phyloP scores from a whole-genome alignment of 2,888 invertebrate species.

The Noctua fimbriata region DNA sequence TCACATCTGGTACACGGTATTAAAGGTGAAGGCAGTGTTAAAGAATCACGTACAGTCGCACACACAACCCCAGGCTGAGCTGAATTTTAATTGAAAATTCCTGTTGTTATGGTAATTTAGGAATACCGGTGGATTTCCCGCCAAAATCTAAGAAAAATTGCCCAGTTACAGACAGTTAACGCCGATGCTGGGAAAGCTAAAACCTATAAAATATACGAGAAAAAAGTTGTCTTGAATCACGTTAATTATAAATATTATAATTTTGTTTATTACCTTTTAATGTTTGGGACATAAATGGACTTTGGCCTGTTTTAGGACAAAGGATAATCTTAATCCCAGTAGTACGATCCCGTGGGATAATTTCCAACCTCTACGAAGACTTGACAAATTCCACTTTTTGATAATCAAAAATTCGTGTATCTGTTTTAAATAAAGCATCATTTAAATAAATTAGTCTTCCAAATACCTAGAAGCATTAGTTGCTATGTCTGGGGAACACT shows the following conservation, averaged over 20 bases:
- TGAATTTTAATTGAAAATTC: conserved; percentile 58
- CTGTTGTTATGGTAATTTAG: conserved; percentile 46
- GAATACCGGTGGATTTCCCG: conserved; percentile 9
- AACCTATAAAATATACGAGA: neutral
- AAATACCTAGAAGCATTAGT: neutral
- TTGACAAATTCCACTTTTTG: neutral
- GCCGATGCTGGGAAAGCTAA: no score
- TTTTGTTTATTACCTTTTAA: neutral
- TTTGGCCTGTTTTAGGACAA: neutral
- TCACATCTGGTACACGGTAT: conserved; percentile 39
- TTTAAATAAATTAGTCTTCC: neutral
- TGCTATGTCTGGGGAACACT: conserved; percentile 33
- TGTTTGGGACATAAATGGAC: neutral
- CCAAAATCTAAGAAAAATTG: conserved; percentile 11
- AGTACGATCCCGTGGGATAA: neutral
- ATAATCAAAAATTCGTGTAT: neutral
- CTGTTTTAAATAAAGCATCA: neutral
- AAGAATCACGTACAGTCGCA: conserved; percentile 38
- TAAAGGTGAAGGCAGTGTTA: conserved; percentile 22
- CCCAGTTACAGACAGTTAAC: neutral
- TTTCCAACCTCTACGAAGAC: neutral
- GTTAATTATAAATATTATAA: neutral
- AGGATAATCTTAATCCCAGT: neutral
- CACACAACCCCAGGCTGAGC: neutral
- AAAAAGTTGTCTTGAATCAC: neutral